A percentile compares a stretch with the other conserved stretches of the same genome.
These are phyloP conservation scores for Urocynchramus pylzowi DNA, from an alignment of 2,113 vertebrate species.

Conservation along the genomic window DNA sequence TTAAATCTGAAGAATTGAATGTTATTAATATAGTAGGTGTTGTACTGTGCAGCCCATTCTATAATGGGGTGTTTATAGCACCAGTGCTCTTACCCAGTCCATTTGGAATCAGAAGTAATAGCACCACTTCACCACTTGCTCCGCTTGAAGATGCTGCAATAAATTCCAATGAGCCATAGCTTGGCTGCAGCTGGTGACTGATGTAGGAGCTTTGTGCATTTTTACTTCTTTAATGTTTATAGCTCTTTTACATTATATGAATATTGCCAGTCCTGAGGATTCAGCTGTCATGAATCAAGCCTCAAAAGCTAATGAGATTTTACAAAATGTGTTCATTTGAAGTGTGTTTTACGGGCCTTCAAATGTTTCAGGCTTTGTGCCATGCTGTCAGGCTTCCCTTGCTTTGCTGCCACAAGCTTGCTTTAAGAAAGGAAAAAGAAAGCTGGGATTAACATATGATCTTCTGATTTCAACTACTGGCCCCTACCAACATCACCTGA, in stretches of 20 bases:
- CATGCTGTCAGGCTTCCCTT: background rate
- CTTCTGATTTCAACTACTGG: background rate
- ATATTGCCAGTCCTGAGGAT: conserved; percentile 5
- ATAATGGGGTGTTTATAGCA: conserved; percentile 26
- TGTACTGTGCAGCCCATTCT: conserved; percentile 1
- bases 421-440: background rate
- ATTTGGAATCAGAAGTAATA: conserved; percentile 52
- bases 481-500: background rate
- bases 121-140: conserved; percentile 26
- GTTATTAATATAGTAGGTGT: conserved; percentile 38
- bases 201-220: conserved; percentile 6
- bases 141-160: conserved; percentile 26
- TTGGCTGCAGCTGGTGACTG: conserved; percentile 16
- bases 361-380: background rate
- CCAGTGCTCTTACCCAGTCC: conserved; percentile 15
- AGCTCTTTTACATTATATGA: conserved; percentile 27
- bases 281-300: conserved; percentile 8
- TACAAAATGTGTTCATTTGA: background rate
- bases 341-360: background rate
- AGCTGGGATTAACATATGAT: background rate
- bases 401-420: background rate
- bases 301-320: conserved; percentile 17
- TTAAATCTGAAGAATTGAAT: conserved; percentile 4
- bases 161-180: conserved; percentile 41
- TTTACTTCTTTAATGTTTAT: conserved; percentile 47